Evolutionary conservation across 2,797 vertebrate genomes (phyloP).

Genomic region (Ctenopoma multispine): DNA sequence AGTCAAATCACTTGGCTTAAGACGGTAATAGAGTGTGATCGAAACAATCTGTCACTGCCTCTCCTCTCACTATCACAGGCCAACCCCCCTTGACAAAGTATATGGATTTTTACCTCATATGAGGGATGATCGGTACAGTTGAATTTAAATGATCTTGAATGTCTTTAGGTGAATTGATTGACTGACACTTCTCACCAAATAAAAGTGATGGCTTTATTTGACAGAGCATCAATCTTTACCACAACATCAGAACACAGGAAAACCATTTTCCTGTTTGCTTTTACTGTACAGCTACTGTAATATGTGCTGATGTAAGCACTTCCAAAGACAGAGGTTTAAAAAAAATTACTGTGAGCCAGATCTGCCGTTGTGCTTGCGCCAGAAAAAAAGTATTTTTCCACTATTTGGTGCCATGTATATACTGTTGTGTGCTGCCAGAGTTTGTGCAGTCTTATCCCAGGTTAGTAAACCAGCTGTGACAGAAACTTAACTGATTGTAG

Average conservation of each 20-base stretch:
- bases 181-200: constrained; percentile 56
- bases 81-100: constrained; percentile 68
- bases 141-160: constrained; percentile 81
- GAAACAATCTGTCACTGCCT: constrained; percentile 80
- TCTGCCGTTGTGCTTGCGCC: constrained; percentile 26
- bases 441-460: constrained; percentile 8
- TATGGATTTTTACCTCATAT: constrained; percentile 83
- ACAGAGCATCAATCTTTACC: constrained; percentile 63
- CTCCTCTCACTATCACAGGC: constrained; percentile 40
- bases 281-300: constrained; percentile 13
- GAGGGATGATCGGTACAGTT: constrained; percentile 74
- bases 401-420: constrained; percentile 20
- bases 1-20: constrained; percentile 83
- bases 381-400: constrained; percentile 1
- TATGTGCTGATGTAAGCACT: constrained; percentile 39
- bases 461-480: constrained; percentile 14
- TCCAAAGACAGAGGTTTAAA: constrained; percentile 10
- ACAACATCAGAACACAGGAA: constrained; percentile 12
- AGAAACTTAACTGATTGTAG: constrained; percentile 2
- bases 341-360: constrained; percentile 28
- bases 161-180: constrained; percentile 71
- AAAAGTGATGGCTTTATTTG: constrained; percentile 70
- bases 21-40: constrained; percentile 82
- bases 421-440: constrained; percentile 1
- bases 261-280: constrained; percentile 29